Base-by-base conservation (phyloP, 2,888 invertebrate species). In the Biston stratarius region DNA sequence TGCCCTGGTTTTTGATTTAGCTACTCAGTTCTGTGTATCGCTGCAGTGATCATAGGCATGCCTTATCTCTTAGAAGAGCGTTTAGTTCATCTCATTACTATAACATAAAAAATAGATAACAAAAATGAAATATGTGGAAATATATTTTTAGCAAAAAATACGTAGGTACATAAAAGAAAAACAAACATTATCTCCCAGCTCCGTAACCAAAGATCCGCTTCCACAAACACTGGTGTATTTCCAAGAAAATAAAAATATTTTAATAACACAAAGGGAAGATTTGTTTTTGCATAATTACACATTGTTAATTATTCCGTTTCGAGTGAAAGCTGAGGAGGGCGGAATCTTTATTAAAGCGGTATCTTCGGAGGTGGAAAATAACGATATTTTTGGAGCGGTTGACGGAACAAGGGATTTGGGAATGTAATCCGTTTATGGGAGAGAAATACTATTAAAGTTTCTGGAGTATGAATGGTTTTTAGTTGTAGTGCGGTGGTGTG, bases 221-320 rank as follows among this genome's bases (percentile, higher is more conserved):
- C 45, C 45, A 44, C 40, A 33, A 48, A 64, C 15, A 38, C 48
- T 60, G 59, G 55, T 69, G 64, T 69, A 63, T 69, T 69, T 66
- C 70, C 56, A 59, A 34, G 33, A 64, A 61, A 67, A 70, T 62
- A 69, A 69, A 70, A 68, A 70, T 57, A 58, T 60, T 65, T 67
- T 63, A 57, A 67, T 61, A 62, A 52, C 45, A 74, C 69, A 74
- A 70, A 69, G 8, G 60, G 42, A 63, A 67, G 66, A 71, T 72
- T 71, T 74, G 70, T 74, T 73, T 67, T 59, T 57, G 61, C 64
- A 67, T 72, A 69, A 72, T 72, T 72, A 69, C 67, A 67, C 60
- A 60, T 52, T 64, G 69, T 67, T 73, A 71, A 70, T 73, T 73
- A 73, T 74, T 71, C 67, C 56, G 52, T 64, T 73, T 70, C 56